A percentile compares a stretch with the other conserved stretches of the same genome.
phyloP scores from a whole-genome alignment of 2,113 vertebrate species.

The Heptranchias perlo region DNA sequence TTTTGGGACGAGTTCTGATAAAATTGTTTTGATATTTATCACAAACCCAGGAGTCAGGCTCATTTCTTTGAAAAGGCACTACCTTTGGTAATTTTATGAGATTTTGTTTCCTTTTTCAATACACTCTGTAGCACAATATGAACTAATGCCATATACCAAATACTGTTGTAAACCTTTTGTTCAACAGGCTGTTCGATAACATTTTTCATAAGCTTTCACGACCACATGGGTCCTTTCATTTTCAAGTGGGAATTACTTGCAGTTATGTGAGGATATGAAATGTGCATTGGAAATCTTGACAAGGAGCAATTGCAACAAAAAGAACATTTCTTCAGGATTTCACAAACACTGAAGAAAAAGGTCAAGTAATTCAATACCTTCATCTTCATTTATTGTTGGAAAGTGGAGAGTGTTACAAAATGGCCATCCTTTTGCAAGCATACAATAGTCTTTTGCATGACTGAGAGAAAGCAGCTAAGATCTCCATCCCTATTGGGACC shows the following conservation, averaged over 20 bases:
- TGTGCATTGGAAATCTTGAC: not conserved
- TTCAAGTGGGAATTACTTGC: not conserved
- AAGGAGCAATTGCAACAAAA: not conserved
- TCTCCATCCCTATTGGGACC: not conserved
- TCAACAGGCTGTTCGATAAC: not conserved
- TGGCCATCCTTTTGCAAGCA: not conserved
- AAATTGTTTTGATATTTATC: not conserved
- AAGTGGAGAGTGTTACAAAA: not conserved
- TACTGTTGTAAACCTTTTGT: not conserved
- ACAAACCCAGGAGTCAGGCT: not conserved
- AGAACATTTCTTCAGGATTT: not conserved
- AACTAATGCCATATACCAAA: not conserved
- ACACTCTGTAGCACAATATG: not conserved
- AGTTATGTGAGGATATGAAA: not conserved
- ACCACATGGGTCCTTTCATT: not conserved
- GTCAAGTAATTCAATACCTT: constrained; percentile 1
- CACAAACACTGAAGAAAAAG: not conserved
- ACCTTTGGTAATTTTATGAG: not conserved
- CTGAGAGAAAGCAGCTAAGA: not conserved
- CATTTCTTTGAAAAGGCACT: not conserved
- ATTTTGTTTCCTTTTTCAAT: not conserved
- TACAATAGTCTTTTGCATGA: not conserved
- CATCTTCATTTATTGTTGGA: too few relatives aligned
- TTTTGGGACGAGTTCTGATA: not conserved
- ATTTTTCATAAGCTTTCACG: not conserved